These are phyloP conservation scores for Hypolimnas misippus DNA, from an alignment of 2,888 invertebrate genomes.

Conservation along the genomic window DNA sequence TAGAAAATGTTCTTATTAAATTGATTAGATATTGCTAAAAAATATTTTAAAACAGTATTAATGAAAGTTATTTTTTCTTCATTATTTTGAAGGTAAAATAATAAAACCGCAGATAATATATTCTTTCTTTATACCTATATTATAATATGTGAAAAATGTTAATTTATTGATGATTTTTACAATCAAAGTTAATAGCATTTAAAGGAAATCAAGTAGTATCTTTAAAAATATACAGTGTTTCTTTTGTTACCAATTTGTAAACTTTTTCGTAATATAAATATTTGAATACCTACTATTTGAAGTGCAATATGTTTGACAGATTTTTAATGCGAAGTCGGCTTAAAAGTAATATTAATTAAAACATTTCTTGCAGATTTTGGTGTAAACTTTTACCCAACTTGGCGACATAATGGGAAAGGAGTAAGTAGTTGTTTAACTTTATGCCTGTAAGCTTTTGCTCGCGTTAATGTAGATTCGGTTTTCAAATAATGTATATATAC, in stretches of 20 bases:
- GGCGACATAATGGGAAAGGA: not conserved
- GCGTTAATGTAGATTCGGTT: no score
- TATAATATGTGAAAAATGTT: not conserved
- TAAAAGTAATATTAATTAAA: no score
- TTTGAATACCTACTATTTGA: no score
- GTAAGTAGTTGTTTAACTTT: constrained; percentile 6
- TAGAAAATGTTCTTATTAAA: not conserved
- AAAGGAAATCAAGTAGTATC: no score
- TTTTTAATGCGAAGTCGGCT: no score
- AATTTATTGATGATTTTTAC: no score
- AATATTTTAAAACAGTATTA: not conserved
- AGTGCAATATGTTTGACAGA: no score
- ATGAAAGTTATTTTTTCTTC: not conserved
- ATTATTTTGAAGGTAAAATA: not conserved
- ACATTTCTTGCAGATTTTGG: not conserved
- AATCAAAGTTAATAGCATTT: no score
- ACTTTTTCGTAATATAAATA: no score
- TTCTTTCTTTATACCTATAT: not conserved
- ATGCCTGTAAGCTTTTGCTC: constrained; percentile 1
- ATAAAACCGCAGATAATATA: not conserved
- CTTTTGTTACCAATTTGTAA: no score
- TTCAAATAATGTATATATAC: no score
- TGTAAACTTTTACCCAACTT: not conserved
- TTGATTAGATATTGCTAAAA: not conserved
- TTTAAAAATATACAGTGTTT: no score